Conservation (phyloP, 2,888 invertebrate genomes). For the Polymixis lichenea region DNA sequence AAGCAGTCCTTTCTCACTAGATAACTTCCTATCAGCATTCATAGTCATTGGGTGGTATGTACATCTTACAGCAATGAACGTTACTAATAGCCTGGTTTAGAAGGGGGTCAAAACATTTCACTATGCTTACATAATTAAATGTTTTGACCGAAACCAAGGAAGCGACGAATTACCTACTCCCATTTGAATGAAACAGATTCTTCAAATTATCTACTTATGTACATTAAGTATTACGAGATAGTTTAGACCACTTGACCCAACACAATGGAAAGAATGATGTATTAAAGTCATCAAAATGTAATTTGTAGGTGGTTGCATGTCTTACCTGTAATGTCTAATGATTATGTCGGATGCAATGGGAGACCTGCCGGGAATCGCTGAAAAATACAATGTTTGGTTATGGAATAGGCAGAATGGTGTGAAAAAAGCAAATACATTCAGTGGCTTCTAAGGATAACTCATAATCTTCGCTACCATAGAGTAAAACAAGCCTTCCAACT, state of each 20-base stretch:
- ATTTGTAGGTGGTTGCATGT: slow-evolving; percentile 43
- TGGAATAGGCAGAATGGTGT: neutral
- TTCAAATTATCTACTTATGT: slow-evolving; percentile 42
- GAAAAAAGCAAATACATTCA: neutral
- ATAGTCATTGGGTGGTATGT: no score
- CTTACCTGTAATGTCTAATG: slow-evolving; percentile 62
- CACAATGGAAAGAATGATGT: slow-evolving; percentile 12
- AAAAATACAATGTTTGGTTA: slow-evolving; percentile 12
- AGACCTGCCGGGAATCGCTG: slow-evolving; percentile 54
- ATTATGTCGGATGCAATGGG: slow-evolving; percentile 53
- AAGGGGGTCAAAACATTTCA: slow-evolving; percentile 1
- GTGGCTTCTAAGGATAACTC: no score
- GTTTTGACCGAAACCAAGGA: neutral
- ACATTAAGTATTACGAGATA: slow-evolving; percentile 1
- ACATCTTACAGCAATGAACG: neutral
- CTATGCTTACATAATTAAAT: slow-evolving; percentile 16
- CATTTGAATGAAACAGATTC: slow-evolving; percentile 21
- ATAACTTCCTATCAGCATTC: no score
- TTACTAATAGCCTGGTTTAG: neutral
- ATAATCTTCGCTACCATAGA: no score
- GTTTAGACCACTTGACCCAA: slow-evolving; percentile 16
- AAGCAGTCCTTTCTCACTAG: no score
- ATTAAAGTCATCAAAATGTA: slow-evolving; percentile 49
- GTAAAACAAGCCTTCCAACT: no score
- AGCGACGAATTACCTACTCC: neutral